Evolutionary conservation across 2,113 vertebrate species (phyloP), one percentile per base, ranked within the genome.

Genomic region (Sylvietta virens): DNA sequence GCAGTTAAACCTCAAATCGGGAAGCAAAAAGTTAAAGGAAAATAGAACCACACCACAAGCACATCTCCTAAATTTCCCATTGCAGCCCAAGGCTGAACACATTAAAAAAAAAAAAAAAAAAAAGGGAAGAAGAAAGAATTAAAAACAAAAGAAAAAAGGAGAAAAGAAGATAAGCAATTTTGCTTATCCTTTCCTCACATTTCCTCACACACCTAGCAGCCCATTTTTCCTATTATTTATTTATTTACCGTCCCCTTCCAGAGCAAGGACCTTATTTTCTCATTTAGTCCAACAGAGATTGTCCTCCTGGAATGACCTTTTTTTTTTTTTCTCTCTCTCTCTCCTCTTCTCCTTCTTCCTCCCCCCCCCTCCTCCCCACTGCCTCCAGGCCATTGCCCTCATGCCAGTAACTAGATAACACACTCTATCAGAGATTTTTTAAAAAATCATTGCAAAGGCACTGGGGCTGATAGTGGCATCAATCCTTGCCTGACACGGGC

Each of bases 401-500:
- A 15, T 99, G 99, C 99, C 98, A 99, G 99, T 99, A 99, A 99
- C 98, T 99, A 99, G 99, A 99, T 99, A 99, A 99, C 99, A 99
- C 98, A 99, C 99, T 99, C 99, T 99, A 99, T 99, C 99, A 99
- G 99, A 99, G 99, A 99, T 99, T 99, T 99, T 97, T 97, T 97
- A 98, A 98, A 99, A 99, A 99, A 99, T 99, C 99, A 99, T 99
- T 99, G 99, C 98, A 98, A 98, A 99, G 98, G 99, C 99, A 98
- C 98, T 98, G 98, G 98, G 98, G 98, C 99, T 99, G 99, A 99
- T 99, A 99, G 99, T 99, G 98, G 99, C 99, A 99, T 99, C 99
- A 99, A 99, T 99, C 99, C 98, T 99, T 98, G 98, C 98, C 99
- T 99, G 99, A 99, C 99, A 99, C 97, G 3, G 97, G 98, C 98